Evolutionary conservation across 1,140 invertebrate species (phyloP), one percentile per base, ranked within the genome.

Genomic region (Chrysopa pallens): DNA sequence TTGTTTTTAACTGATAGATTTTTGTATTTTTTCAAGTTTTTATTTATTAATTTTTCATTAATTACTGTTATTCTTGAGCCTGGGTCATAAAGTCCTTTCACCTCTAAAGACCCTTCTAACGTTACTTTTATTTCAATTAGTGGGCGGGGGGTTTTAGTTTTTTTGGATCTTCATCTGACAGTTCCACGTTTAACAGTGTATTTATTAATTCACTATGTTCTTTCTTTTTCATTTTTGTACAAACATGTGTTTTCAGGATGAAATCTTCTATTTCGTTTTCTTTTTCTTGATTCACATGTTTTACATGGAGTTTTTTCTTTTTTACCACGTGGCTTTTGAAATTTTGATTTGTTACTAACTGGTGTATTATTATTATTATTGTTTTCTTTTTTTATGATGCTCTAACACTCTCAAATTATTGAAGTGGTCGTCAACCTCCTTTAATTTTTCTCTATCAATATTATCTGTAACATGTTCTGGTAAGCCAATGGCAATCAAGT

Each of bases 201-300:
- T 40, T 41, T 39, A 9, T 48, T 46, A 39, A 36, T 38, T 42
- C 15, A 43, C 48, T 31, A 7, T 31, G 6, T 31, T 31, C 11
- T 23, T 38, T 46, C 39, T 39, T 48, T 42, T 48, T 50, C 40
- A 44, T 35, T 46, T 38, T 46, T 50, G 36, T 46, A 56, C 54
- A 54, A 54, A 50, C 50, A 55, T 29, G 40, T 27, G 29, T 38
- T 43, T 50, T 57, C 52, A 29, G 48, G 36, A 43, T 56, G 55
- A 42, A 50, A 52, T 11, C 50, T 36, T 14, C 38, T 29, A 48
- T 48, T 49, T 49, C 51, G 11, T 50, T 51, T 49, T 44, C 28
- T 42, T 48, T 55, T 47, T 54, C 52, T 48, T 49, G 52, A 36
- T 46, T 53, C 38, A 27, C 43, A 17, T n/a, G n/a, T n/a, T n/a